These are phyloP conservation scores for Gymnarchus niloticus DNA, from an alignment of 2,113 vertebrate genomes.

Conservation along the genomic window DNA sequence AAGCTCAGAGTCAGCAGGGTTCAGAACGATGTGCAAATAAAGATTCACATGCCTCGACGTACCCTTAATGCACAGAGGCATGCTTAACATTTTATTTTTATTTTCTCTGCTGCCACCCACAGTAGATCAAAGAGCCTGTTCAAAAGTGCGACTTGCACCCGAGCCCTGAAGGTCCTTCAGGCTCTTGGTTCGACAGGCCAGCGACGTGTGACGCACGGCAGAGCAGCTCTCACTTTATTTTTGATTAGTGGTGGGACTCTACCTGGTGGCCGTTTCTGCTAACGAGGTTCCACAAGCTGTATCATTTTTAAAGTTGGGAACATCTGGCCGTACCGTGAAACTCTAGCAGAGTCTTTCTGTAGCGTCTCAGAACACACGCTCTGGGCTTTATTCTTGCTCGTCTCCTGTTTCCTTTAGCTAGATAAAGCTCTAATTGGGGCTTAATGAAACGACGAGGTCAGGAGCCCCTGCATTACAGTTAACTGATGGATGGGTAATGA, in stretches of 20 bases:
- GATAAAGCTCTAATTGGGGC: background rate
- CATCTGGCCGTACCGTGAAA: background rate
- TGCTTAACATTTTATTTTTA: background rate
- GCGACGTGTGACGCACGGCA: conserved; percentile 28
- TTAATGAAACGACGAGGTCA: background rate
- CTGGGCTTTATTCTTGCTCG: too few relatives aligned
- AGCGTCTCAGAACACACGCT: too few relatives aligned
- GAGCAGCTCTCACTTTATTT: conserved; percentile 12
- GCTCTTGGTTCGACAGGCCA: conserved; percentile 19
- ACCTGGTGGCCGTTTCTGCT: background rate
- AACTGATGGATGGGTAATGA: background rate
- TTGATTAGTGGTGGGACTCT: conserved; percentile 28
- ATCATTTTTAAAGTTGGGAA: background rate
- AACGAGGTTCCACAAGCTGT: background rate
- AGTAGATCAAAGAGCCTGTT: conserved; percentile 31
- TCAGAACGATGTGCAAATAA: conserved; percentile 16
- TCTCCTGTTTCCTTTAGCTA: background rate
- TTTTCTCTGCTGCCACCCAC: background rate
- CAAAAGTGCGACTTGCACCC: conserved; percentile 14
- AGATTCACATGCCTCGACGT: conserved; percentile 29
- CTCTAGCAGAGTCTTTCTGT: background rate
- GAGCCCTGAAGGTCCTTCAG: conserved; percentile 9
- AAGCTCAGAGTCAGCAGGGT: background rate
- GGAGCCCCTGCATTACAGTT: background rate
- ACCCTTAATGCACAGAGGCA: conserved; percentile 16